Conservation (phyloP, 2,113 vertebrate species). For the Nothocercus nigrocapillus region DNA sequence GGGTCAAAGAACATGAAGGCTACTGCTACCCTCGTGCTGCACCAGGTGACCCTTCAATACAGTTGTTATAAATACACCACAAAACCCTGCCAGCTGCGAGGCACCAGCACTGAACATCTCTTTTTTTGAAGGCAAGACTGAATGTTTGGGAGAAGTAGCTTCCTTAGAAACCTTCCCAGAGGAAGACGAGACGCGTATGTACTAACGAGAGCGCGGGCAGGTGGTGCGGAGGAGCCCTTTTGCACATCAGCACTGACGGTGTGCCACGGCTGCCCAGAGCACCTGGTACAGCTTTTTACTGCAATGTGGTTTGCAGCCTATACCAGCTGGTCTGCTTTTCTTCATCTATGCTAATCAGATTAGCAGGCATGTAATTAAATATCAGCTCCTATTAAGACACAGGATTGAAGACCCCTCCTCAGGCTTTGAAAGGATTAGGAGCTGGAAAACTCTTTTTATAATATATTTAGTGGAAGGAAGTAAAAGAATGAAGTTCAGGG, state of each 20-base stretch:
- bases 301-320: not conserved
- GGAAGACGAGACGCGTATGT: not conserved
- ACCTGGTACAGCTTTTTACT: not conserved
- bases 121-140: not conserved
- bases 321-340: not conserved
- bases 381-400: not conserved
- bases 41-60: not conserved
- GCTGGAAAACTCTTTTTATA: not conserved
- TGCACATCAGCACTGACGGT: accelerated
- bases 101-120: not conserved
- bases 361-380: not conserved
- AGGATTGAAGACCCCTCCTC: not conserved
- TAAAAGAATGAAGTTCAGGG: not conserved
- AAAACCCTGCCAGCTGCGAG: not conserved
- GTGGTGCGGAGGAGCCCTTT: not conserved
- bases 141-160: not conserved
- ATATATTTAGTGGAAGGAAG: not conserved
- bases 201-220: not conserved
- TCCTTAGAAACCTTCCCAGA: not conserved
- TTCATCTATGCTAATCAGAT: not conserved
- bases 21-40: not conserved
- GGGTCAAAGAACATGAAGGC: not conserved
- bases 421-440: not conserved
- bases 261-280: accelerated
- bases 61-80: not conserved